phyloP scores from a whole-genome alignment of 2,888 invertebrate genomes.

The Bruchidius siliquastri region DNA sequence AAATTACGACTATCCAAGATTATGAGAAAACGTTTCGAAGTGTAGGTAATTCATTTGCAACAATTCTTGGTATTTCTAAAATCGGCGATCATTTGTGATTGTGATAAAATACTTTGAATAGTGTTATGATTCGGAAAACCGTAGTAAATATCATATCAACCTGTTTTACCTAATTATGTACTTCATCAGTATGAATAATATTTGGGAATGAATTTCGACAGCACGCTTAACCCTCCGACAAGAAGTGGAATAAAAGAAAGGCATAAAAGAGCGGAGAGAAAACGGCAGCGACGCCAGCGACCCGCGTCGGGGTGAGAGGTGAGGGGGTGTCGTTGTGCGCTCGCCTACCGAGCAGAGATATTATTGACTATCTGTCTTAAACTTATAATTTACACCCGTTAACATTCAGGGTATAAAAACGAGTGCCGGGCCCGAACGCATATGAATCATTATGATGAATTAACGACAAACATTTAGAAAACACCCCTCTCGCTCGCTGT shows the following conservation, averaged over 20 bases:
- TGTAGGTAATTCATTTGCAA: too few relatives aligned
- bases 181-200: too few relatives aligned
- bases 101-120: too few relatives aligned
- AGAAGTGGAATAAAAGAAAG: neutral
- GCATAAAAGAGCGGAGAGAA: neutral
- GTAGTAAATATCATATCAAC: too few relatives aligned
- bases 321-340: constrained; percentile 28
- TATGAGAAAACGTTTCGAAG: too few relatives aligned
- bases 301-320: constrained; percentile 13
- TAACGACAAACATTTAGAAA: constrained; percentile 51
- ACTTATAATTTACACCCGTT: constrained; percentile 50
- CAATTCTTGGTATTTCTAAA: too few relatives aligned
- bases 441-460: constrained; percentile 52
- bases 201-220: neutral
- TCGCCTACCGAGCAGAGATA: constrained; percentile 30
- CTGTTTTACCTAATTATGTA: too few relatives aligned
- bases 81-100: too few relatives aligned
- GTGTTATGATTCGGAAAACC: too few relatives aligned
- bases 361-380: constrained; percentile 51
- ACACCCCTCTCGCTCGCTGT: constrained; percentile 36
- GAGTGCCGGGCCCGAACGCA: constrained; percentile 48
- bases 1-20: too few relatives aligned
- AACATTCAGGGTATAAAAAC: constrained; percentile 48
- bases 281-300: neutral
- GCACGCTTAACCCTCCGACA: neutral